Conservation (phyloP, 2,797 vertebrate species). For the Squalus acanthias region DNA sequence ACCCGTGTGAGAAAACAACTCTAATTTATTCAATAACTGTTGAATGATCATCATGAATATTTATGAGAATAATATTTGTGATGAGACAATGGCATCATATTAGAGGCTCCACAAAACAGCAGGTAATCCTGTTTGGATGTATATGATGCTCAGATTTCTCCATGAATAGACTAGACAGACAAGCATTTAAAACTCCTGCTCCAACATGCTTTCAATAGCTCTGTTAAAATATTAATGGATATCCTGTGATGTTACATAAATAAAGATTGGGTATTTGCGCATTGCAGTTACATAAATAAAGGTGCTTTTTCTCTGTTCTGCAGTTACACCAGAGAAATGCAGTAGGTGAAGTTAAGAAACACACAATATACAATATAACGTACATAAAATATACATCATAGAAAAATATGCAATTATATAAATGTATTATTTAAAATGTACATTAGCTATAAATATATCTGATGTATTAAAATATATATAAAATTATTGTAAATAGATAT, state of each 20-base stretch:
- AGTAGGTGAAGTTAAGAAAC: not conserved
- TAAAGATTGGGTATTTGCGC: not conserved
- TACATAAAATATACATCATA: not conserved
- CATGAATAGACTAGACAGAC: not conserved
- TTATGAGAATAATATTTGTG: not conserved
- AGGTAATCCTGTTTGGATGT: not conserved
- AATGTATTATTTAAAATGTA: not conserved
- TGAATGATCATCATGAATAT: not conserved
- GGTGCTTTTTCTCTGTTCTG: not conserved
- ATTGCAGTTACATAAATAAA: not conserved
- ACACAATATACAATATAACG: not conserved
- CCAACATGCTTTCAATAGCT: not conserved
- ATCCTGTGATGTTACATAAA: not conserved
- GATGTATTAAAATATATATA: not conserved
- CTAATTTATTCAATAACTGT: not conserved
- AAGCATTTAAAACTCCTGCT: not conserved
- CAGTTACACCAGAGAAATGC: not conserved
- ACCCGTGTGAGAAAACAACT: not conserved
- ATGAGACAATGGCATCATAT: not conserved
- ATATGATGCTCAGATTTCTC: not conserved
- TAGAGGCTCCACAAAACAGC: not conserved
- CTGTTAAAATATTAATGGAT: not conserved
- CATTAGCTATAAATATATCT: not conserved
- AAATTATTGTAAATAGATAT: not conserved
- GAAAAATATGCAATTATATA: not conserved